phyloP scores from a whole-genome alignment of 2,888 invertebrate genomes.

The Nymphalis polychloros region DNA sequence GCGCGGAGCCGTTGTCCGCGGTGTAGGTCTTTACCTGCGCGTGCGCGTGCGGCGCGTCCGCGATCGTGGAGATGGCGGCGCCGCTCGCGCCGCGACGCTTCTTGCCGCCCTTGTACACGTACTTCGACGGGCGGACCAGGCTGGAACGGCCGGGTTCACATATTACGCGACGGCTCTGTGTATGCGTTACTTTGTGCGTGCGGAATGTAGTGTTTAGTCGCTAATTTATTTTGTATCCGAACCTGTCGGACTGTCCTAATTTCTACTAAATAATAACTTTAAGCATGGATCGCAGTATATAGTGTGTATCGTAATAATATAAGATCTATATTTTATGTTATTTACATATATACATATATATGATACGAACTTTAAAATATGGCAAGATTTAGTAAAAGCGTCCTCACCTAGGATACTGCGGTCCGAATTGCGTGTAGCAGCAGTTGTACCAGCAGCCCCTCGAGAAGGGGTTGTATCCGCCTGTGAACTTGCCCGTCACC shows the following conservation, averaged over 20 bases:
- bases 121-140: constrained; percentile 73
- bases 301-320: too few species aligned
- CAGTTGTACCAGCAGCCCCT: constrained; percentile 97
- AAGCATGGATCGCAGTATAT: too few species aligned
- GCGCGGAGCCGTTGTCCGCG: constrained; percentile 93
- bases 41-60: constrained; percentile 83
- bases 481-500: constrained; percentile 99
- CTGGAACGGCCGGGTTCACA: constrained; percentile 47
- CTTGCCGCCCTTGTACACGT: constrained; percentile 75
- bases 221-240: too few species aligned
- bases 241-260: too few species aligned
- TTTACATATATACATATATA: too few species aligned
- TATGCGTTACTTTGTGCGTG: background rate
- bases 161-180: background rate
- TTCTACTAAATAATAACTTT: too few species aligned
- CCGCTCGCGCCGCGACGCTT: constrained; percentile 69
- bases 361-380: too few species aligned
- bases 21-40: constrained; percentile 98
- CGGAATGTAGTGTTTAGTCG: background rate
- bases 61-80: constrained; percentile 80
- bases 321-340: too few species aligned
- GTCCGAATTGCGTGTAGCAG: constrained; percentile 96
- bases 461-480: constrained; percentile 99
- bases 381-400: background rate
- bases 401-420: constrained; percentile 96